A percentile compares a stretch with the other conserved stretches of the same genome.
Evolutionary conservation across 2,888 invertebrate species (phyloP).

Genomic region (Lampropteryx suffumata): DNA sequence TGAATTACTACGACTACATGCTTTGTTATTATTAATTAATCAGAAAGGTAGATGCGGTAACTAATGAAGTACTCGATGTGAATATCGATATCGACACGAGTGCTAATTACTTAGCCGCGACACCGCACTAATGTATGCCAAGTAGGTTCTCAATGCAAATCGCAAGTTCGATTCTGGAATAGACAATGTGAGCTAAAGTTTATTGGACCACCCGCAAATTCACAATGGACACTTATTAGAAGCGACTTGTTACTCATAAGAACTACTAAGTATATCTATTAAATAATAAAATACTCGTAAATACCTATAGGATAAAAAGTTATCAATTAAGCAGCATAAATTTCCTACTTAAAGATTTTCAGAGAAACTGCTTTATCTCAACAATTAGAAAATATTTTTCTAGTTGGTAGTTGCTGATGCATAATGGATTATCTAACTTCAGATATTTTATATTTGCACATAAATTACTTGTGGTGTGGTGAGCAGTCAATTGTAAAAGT

Average conservation of each 20-base stretch:
- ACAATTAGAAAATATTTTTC: constrained; percentile 9
- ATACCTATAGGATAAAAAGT: too few relatives aligned
- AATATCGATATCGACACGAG: constrained; percentile 72
- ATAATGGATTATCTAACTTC: constrained; percentile 18
- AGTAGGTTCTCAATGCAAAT: constrained; percentile 79
- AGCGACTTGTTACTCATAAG: constrained; percentile 12
- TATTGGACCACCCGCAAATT: constrained; percentile 78
- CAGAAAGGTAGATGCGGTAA: constrained; percentile 42
- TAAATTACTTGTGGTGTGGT: constrained; percentile 31
- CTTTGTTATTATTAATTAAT: constrained; percentile 13
- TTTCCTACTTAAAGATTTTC: constrained; percentile 3
- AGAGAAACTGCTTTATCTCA: not conserved
- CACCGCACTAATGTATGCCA: constrained; percentile 73
- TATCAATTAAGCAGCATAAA: too few relatives aligned
- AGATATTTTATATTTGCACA: constrained; percentile 32
- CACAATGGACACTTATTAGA: constrained; percentile 33
- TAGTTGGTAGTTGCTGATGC: constrained; percentile 17
- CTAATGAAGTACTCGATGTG: constrained; percentile 66
- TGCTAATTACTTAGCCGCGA: constrained; percentile 73
- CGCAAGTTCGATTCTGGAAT: constrained; percentile 80
- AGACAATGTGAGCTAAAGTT: constrained; percentile 75
- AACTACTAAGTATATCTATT: not conserved
- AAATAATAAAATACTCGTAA: too few relatives aligned
- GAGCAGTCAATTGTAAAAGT: constrained; percentile 33
- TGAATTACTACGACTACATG: too few relatives aligned